Conservation (phyloP, 2,797 vertebrate species). For the Pelodytes ibericus region DNA sequence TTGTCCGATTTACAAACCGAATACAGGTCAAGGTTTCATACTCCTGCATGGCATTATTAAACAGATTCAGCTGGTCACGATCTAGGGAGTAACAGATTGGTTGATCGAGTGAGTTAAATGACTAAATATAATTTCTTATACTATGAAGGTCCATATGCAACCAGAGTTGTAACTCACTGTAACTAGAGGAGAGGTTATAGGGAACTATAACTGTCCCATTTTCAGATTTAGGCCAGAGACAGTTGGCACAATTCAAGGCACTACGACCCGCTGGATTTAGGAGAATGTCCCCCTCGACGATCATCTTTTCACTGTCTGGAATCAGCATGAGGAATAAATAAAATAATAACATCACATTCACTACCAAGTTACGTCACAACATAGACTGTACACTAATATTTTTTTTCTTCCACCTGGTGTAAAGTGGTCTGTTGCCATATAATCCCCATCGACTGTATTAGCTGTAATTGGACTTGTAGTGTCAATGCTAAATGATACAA, state of each 20-base stretch:
- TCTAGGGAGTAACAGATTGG: neutral
- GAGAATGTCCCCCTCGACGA: slow-evolving; percentile 2
- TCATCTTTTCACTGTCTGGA: neutral
- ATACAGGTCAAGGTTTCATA: slow-evolving; percentile 21
- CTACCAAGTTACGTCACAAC: neutral
- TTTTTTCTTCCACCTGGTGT: no score
- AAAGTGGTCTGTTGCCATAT: no score
- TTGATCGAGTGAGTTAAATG: neutral
- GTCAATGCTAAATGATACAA: no score
- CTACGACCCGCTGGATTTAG: neutral
- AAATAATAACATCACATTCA: neutral
- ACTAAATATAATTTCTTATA: neutral
- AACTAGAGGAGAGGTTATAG: neutral
- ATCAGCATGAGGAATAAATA: neutral
- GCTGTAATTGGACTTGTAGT: no score
- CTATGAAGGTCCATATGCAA: no score
- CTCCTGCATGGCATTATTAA: slow-evolving; percentile 16
- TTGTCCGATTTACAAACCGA: slow-evolving; percentile 1
- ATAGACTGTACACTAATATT: no score
- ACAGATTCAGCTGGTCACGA: neutral
- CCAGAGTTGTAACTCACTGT: neutral
- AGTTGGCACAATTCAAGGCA: neutral
- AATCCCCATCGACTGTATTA: no score
- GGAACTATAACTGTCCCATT: slow-evolving; percentile 12
- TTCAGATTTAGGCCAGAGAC: slow-evolving; percentile 14